Evolutionary conservation across 1,140 invertebrate species (phyloP), one percentile per base, ranked within the genome.

Genomic region (Platorchestia sp.): DNA sequence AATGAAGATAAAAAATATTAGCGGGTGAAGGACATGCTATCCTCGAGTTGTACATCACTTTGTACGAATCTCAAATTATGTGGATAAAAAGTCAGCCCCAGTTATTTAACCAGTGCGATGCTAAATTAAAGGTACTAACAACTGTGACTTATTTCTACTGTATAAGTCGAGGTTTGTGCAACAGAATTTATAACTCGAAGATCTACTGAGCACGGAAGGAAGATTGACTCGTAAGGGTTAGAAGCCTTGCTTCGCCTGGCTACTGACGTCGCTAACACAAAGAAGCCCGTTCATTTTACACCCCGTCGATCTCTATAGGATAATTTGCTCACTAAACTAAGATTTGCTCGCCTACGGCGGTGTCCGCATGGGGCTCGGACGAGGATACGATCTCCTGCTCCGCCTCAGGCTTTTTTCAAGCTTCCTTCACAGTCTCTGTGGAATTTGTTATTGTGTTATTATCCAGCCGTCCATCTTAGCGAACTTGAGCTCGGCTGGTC

Each of bases 271-370:
- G 91, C 44, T 93, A 93, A 93, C 91, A 93, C 91, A 93, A 45
- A 93, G 91, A 47, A 47, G 22, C 22, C 91, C 45, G 91, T 47
- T 93, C 43, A 93, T 93, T 93, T 93, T 47, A 47, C 91, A 93
- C 91, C 41, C 44, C 91, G 44, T 44, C 45, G 91, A 93, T 93
- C 91, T 44, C 91, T 93, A 75, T 75, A 42, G 43, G 45, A 93
- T 47, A 93, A 93, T 93, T 93, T 93, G 43, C 91, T n/a, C 40
- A 3, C 45, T 93, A 93, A 93, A 93, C 91, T 93, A 42, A 93
- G 91, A 93, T 93, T 93, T 93, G 91, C 41, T n/a, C 7, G 91
- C 91, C 91, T 45, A 10, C 6, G 91, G 91, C 87, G 87, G 43
- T 89, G 41, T 89, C 87, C 41, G 41, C 87, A 89, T 89, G 87